A percentile compares a stretch with the other conserved stretches of the same genome.
phyloP scores from a whole-genome alignment of 2,797 vertebrate species.

The Harpagifer antarcticus region DNA sequence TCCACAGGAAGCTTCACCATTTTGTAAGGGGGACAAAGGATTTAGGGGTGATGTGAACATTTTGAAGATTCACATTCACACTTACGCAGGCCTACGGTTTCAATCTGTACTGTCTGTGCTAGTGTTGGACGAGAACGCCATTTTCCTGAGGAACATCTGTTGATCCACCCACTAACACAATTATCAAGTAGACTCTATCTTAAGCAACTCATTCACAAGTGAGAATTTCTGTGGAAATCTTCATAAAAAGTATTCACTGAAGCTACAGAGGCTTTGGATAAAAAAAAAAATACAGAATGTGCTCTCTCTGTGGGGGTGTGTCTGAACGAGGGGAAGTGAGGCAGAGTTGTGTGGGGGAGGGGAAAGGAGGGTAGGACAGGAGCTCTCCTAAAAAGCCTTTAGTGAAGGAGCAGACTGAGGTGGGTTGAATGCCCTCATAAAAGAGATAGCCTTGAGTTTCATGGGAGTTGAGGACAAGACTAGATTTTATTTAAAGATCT shows the following conservation, averaged over 20 bases:
- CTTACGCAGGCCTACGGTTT: conserved; percentile 3
- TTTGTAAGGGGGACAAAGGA: conserved; percentile 43
- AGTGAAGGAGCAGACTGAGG: conserved; percentile 63
- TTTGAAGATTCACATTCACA: conserved; percentile 10
- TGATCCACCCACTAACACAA: conserved; percentile 20
- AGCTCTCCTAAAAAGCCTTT: conserved; percentile 70
- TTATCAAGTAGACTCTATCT: conserved; percentile 14
- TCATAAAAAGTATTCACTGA: conserved; percentile 39
- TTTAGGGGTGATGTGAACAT: conserved; percentile 14
- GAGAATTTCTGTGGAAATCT: conserved; percentile 21
- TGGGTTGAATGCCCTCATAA: conserved; percentile 56
- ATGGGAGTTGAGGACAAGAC: conserved; percentile 19
- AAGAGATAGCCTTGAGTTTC: conserved; percentile 47
- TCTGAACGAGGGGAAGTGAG: conserved; percentile 80
- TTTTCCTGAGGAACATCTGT: conserved; percentile 40
- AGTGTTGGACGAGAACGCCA: not conserved
- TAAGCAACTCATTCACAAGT: conserved; percentile 16
- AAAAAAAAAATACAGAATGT: conserved; percentile 51
- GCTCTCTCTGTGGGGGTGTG: conserved; percentile 73
- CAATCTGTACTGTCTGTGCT: not conserved
- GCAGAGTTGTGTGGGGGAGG: conserved; percentile 76
- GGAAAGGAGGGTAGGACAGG: conserved; percentile 70
- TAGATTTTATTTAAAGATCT: conserved; percentile 1
- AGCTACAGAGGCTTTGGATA: conserved; percentile 39
- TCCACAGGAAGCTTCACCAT: conserved; percentile 69